Percentiles rank a stretch among this genome's conserved stretches.
Evolutionary conservation across 2,888 invertebrate species (phyloP).

Genomic region (Polylopha cassiicola): DNA sequence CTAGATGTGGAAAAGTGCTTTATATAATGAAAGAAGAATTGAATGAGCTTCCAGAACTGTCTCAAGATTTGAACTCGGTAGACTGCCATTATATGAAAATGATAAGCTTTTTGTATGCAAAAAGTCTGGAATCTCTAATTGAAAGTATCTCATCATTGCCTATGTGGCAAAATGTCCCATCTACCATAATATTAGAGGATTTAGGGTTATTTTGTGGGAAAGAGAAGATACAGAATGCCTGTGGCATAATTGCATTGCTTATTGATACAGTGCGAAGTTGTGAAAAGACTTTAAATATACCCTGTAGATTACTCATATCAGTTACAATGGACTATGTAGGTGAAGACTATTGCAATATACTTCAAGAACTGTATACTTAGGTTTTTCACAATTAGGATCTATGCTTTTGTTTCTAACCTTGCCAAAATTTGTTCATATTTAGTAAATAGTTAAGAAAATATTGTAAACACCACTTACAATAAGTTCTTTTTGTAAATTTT

Average conservation of each 20-base stretch:
- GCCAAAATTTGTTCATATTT: constrained; percentile 7
- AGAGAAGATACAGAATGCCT: constrained; percentile 49
- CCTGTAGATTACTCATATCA: constrained; percentile 48
- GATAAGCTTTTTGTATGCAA: constrained; percentile 64
- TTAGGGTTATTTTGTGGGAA: constrained; percentile 47
- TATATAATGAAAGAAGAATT: constrained; percentile 59
- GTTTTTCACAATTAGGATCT: constrained; percentile 5
- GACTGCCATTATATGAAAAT: constrained; percentile 64
- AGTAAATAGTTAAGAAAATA: not conserved
- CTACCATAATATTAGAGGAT: constrained; percentile 60
- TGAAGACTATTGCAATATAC: constrained; percentile 44
- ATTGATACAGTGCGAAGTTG: constrained; percentile 49
- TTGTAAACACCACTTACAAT: too few species aligned
- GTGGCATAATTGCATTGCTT: constrained; percentile 54
- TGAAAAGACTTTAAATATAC: constrained; percentile 33
- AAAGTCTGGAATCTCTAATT: constrained; percentile 46
- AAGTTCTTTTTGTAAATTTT: too few species aligned
- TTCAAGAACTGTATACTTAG: constrained; percentile 48
- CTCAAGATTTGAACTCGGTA: constrained; percentile 49
- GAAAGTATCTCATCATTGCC: constrained; percentile 54
- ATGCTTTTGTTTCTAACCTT: constrained; percentile 15
- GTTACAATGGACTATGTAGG: constrained; percentile 39
- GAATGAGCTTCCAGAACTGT: constrained; percentile 58
- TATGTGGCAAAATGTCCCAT: constrained; percentile 58
- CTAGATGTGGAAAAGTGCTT: constrained; percentile 58